These are phyloP conservation scores for Pocillopora grandis DNA, from an alignment of 92 coral and sea anemone species.

Conservation along the genomic window DNA sequence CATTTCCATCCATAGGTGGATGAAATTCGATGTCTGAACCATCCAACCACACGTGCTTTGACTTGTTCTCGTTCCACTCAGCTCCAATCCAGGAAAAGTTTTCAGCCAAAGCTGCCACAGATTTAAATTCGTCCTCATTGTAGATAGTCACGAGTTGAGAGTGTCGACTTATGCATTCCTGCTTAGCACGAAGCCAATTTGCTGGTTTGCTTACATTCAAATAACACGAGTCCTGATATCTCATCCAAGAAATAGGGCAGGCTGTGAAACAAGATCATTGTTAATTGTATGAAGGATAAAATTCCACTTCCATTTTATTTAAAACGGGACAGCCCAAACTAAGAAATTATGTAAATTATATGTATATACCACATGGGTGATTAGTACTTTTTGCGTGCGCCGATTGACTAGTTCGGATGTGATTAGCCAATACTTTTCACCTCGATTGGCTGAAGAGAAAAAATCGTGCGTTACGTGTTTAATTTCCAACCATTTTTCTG, in stretches of 20 bases:
- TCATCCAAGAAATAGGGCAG: constrained; percentile 16
- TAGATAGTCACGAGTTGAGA: constrained; percentile 20
- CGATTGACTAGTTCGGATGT: no score
- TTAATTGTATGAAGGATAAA: not conserved
- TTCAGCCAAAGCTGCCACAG: constrained; percentile 11
- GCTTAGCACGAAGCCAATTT: constrained; percentile 17
- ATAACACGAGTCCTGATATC: constrained; percentile 17
- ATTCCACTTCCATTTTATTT: not conserved
- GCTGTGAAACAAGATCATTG: not conserved
- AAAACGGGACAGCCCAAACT: not conserved
- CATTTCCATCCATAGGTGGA: not conserved
- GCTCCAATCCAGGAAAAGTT: constrained; percentile 33
- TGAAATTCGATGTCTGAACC: constrained; percentile 13
- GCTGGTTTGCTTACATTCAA: not conserved
- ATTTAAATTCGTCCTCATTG: constrained; percentile 9
- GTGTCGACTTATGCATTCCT: constrained; percentile 18
- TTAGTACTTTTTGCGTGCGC: no score
- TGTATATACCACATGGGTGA: no score
- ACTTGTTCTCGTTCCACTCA: constrained; percentile 10
- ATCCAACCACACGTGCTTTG: constrained; percentile 26
- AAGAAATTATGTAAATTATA: no score
- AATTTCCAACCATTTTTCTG: no score
- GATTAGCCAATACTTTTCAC: no score
- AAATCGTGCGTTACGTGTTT: no score
- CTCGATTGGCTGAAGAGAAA: no score